Percentiles rank a stretch among this genome's conserved stretches.
These are phyloP conservation scores for Elephantulus edwardii DNA, from an alignment of 2,113 vertebrate species.

Conservation along the genomic window DNA sequence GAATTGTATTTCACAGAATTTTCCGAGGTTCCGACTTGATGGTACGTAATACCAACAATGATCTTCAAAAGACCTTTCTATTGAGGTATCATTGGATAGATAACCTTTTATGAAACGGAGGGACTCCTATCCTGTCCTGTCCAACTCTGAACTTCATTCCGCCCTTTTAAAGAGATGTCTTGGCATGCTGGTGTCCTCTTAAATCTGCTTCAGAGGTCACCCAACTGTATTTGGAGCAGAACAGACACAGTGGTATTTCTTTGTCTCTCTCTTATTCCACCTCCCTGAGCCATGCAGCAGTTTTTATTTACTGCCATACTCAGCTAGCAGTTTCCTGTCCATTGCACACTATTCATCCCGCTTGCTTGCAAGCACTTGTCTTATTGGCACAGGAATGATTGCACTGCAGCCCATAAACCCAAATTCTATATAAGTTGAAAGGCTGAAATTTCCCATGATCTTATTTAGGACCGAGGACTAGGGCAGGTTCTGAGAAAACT, in stretches of 20 bases:
- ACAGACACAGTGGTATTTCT: background rate
- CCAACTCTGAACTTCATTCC: background rate
- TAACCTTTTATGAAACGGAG: background rate
- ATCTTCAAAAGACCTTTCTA: background rate
- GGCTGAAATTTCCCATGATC: background rate
- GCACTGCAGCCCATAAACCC: constrained; percentile 12
- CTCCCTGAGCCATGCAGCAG: background rate
- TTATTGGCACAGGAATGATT: background rate
- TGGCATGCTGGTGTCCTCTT: background rate
- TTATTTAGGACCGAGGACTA: background rate
- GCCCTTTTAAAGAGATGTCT: background rate
- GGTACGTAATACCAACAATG: too few relatives aligned
- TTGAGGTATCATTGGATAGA: background rate
- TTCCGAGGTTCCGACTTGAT: too few relatives aligned
- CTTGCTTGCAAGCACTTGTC: background rate
- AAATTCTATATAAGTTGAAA: constrained; percentile 3
- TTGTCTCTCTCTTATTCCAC: rapidly evolving
- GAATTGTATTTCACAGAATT: background rate
- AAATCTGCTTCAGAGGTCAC: background rate
- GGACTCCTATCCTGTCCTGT: background rate
- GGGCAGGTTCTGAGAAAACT: background rate
- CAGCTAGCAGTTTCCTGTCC: background rate
- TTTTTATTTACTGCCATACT: background rate
- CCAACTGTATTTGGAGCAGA: background rate
- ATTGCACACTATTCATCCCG: background rate